phyloP scores from a whole-genome alignment of 2,888 invertebrate species.

The Pyrrhia umbra region DNA sequence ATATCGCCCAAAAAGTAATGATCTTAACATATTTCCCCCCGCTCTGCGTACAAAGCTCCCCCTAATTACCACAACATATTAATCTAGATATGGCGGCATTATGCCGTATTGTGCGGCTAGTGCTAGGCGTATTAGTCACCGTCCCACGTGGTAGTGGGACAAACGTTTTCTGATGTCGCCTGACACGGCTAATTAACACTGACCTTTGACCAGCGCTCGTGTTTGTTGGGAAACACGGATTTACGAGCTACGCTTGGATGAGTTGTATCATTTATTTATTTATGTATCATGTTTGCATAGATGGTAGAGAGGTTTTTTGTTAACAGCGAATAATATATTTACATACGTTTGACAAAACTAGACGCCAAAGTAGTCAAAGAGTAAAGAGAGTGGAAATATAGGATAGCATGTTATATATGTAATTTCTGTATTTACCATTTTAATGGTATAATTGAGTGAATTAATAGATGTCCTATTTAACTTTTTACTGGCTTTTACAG shows the following conservation, averaged over 20 bases:
- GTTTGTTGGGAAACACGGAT: not conserved
- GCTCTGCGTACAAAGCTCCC: not conserved
- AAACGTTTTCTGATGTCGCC: constrained; percentile 24
- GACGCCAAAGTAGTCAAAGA: not conserved
- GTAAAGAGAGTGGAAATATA: not conserved
- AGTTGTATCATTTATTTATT: not conserved
- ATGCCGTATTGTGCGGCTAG: constrained; percentile 7
- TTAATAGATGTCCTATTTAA: constrained; percentile 29
- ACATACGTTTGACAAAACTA: not conserved
- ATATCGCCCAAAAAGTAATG: constrained; percentile 5
- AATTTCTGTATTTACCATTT: not conserved
- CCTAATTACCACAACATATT: constrained; percentile 22
- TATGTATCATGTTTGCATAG: too few relatives aligned
- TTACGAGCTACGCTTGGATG: not conserved
- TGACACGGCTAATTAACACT: constrained; percentile 24
- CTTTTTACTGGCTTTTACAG: not conserved
- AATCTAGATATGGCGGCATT: constrained; percentile 2
- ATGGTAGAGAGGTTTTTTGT: not conserved
- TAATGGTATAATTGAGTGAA: constrained; percentile 6
- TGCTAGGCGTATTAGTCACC: constrained; percentile 19
- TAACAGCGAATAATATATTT: not conserved
- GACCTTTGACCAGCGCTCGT: constrained; percentile 2
- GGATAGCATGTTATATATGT: too few relatives aligned
- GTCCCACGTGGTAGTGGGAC: constrained; percentile 17
- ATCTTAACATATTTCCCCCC: not conserved